Conservation (phyloP, 2,888 invertebrate species). For the Polyommatus iphigenia region DNA sequence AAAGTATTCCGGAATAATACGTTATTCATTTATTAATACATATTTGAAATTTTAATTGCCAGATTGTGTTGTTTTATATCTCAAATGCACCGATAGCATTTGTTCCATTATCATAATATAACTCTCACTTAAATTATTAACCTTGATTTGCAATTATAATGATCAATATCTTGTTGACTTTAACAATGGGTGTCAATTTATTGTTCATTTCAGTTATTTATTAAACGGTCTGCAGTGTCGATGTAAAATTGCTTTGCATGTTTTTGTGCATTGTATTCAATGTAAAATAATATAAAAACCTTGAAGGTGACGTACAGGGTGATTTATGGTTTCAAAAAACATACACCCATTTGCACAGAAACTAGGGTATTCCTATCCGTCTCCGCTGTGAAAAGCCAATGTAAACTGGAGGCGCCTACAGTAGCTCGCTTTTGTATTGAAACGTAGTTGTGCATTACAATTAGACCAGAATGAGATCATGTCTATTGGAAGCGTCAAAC, state of each 20-base stretch:
- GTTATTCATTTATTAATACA: too few relatives aligned
- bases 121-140: slow-evolving; percentile 22
- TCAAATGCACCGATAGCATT: neutral
- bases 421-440: slow-evolving; percentile 11
- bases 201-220: slow-evolving; percentile 14
- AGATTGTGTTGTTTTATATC: neutral
- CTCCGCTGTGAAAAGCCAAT: neutral
- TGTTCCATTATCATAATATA: neutral
- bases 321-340: neutral
- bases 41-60: too few relatives aligned
- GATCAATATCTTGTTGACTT: slow-evolving; percentile 18
- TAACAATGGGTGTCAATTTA: slow-evolving; percentile 24
- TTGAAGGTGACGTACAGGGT: neutral
- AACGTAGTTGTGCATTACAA: slow-evolving; percentile 28
- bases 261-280: neutral
- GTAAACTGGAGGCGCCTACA: slow-evolving; percentile 11
- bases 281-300: neutral
- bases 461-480: slow-evolving; percentile 40
- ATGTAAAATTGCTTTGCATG: neutral
- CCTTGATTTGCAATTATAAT: slow-evolving; percentile 18
- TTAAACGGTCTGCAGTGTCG: neutral
- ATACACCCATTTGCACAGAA: neutral
- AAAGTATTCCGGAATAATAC: too few relatives aligned
- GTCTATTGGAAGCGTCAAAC: slow-evolving; percentile 33
- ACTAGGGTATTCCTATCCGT: neutral